Evolutionary conservation across 2,888 invertebrate genomes (phyloP), one percentile per base, ranked within the genome.

Genomic region (Philereme transversata): DNA sequence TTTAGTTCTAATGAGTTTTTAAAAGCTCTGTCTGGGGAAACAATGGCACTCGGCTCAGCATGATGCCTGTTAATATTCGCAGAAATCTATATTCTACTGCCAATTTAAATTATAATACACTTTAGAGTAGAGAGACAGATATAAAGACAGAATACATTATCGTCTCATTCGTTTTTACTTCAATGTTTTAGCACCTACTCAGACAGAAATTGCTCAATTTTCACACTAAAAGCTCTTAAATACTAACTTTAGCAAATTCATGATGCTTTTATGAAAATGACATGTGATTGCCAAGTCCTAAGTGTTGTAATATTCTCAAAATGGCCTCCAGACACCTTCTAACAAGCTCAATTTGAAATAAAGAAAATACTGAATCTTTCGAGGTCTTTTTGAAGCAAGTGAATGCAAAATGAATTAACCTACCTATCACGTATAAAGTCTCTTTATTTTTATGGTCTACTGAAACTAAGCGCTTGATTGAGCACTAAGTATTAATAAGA

Each of bases 221-320:
- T 57, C 50, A 36, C 40, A 35, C 54, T 59, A 55, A 65, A 57
- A 60, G 62, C 56, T 60, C 11, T 52, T 43, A 52, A 57, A 44
- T 44, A 51, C 10, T 10, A 56, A 57, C 40, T 60, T 59, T 57
- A 10, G 52, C 38, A 52, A 59, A 57, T 63, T 60, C 34, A 55
- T 45, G 61, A 57, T 47, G 64, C 59, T 64, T 60, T 64, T 60
- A 62, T 55, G 59, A 50, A 59, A 57, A 63, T 57, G 43, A 35
- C 55, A 57, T 10, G 41, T 34, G 43, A 60, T 49, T 44, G 22
- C 22, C 9, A 36, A 44, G 44, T 22, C 49, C 34, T 51, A 44
- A 48, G 43, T 49, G 44, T 53, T 33, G 4, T 49, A 48, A 51
- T 51, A 41, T 34, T 33, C 40, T 9, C 10, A 46, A 45, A 51